Evolutionary conservation across 2,113 vertebrate species (phyloP).

Genomic region (Ictalurus furcatus): DNA sequence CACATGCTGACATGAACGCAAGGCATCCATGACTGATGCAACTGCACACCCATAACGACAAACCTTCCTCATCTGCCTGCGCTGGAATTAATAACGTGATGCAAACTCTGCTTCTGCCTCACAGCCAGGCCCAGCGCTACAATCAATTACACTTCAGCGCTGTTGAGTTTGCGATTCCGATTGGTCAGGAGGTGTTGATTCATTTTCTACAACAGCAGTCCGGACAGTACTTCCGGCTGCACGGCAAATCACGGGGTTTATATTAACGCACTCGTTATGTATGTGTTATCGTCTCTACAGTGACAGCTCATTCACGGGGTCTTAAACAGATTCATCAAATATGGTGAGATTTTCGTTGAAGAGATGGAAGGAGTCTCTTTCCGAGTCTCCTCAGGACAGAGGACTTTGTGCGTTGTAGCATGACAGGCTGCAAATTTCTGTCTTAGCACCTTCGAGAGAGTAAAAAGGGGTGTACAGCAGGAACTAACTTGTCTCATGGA

Average conservation of each 20-base stretch:
- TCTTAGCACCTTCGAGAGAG: neutral
- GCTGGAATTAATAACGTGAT: constrained; percentile 64
- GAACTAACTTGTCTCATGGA: too few relatives aligned
- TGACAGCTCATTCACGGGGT: neutral
- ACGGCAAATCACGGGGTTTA: neutral
- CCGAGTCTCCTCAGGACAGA: neutral
- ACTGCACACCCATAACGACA: constrained; percentile 31
- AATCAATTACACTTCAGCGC: neutral
- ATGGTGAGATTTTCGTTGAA: neutral
- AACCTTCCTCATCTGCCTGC: constrained; percentile 20
- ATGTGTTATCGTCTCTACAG: neutral
- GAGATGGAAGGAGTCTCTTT: neutral
- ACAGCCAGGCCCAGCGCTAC: constrained; percentile 69
- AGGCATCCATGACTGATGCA: constrained; percentile 36
- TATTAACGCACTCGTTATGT: neutral
- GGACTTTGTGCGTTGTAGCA: neutral
- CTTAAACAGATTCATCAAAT: neutral
- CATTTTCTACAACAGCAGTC: neutral
- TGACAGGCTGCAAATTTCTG: neutral
- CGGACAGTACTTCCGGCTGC: neutral
- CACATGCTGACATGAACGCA: constrained; percentile 20
- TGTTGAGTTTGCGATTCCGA: neutral
- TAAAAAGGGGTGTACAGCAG: too few relatives aligned
- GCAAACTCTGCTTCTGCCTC: constrained; percentile 74
- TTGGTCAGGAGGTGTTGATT: neutral